Evolutionary conservation across 2,113 vertebrate species (phyloP), one percentile per base, ranked within the genome.

Genomic region (Oreotrochilus melanogaster): DNA sequence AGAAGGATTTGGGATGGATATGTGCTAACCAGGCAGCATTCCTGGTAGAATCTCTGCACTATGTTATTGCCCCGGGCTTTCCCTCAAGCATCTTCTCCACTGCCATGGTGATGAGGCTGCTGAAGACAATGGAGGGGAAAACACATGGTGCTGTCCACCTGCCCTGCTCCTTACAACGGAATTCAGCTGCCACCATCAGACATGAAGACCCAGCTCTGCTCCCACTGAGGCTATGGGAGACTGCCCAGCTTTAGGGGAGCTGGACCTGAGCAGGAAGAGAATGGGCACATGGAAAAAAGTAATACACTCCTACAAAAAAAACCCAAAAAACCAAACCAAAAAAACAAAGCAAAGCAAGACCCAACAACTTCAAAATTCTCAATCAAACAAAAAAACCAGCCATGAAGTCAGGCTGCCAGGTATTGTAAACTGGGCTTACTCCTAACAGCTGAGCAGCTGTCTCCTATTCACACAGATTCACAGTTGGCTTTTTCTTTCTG

Each of bases 401-500:
- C 6, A 25, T 3, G 8, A 33, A 66, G 11, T 43, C 60, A 71
- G 17, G 11, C 19, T 97, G 28, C 53, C 18, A 53, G 31, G 37
- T 54, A 18, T 17, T 12, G 3, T 16, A 15, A 70, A 17, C 18
- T 33, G n/a, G 6, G 28, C 47, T 75, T 4, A 0, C 12, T 51
- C 47, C 45, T 74, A 66, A 43, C 18, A 88, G 39, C 39, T 39
- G 39, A 13, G 39, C 11, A 39, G 51, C 64, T 83, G 79, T 22
- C 51, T 47, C 14, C 4, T 25, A 14, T 61, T 27, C 57, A 57
- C 2, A 7, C 18, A 65, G 14, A 78, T 54, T 81, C 56, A 70
- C 31, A 39, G 21, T 2, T 86, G 61, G 9, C 48, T 91, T 35
- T 93, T 86, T 74, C 71, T 95, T 94, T 87, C 84, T 83, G 79